A percentile compares a stretch with the other conserved stretches of the same genome.
phyloP scores from a whole-genome alignment of 2,888 invertebrate genomes.

The Crepidodera aurea region DNA sequence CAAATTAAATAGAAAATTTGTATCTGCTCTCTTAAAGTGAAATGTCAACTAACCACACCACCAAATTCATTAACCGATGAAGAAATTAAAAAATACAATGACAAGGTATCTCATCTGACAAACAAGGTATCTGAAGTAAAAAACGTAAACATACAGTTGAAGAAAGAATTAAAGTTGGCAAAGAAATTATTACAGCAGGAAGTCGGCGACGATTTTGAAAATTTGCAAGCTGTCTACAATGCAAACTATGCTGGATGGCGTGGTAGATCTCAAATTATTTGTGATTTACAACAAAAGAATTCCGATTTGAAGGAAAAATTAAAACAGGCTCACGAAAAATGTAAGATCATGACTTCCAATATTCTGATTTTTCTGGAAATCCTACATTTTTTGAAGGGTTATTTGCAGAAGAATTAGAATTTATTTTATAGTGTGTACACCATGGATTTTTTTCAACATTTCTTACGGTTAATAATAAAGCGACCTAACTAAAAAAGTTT shows the following conservation, averaged over 20 bases:
- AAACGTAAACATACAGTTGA: slow-evolving; percentile 73
- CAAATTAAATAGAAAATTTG: too few relatives aligned
- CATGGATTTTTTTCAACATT: too few relatives aligned
- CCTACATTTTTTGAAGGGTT: background rate
- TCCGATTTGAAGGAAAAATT: slow-evolving; percentile 72
- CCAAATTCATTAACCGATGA: slow-evolving; percentile 61
- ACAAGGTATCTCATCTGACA: slow-evolving; percentile 67
- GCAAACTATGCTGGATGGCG: slow-evolving; percentile 72
- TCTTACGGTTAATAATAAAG: too few relatives aligned
- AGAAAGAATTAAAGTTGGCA: slow-evolving; percentile 75
- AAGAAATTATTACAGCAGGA: slow-evolving; percentile 80
- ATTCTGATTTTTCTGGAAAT: too few relatives aligned
- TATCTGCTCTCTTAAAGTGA: background rate
- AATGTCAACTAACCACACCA: slow-evolving; percentile 30
- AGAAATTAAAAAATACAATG: slow-evolving; percentile 68
- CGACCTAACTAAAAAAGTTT: too few relatives aligned
- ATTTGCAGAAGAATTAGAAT: too few relatives aligned
- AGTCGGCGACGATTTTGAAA: slow-evolving; percentile 75
- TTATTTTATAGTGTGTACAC: too few relatives aligned
- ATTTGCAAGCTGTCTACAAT: slow-evolving; percentile 68
- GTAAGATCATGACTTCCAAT: slow-evolving; percentile 32
- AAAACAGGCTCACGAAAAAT: slow-evolving; percentile 52
- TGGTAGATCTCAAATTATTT: slow-evolving; percentile 80
- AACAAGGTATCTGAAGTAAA: slow-evolving; percentile 75
- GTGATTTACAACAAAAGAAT: slow-evolving; percentile 73